Evolutionary conservation across 2,113 vertebrate species (phyloP), one percentile per base, ranked within the genome.

Genomic region (Hylia prasina): DNA sequence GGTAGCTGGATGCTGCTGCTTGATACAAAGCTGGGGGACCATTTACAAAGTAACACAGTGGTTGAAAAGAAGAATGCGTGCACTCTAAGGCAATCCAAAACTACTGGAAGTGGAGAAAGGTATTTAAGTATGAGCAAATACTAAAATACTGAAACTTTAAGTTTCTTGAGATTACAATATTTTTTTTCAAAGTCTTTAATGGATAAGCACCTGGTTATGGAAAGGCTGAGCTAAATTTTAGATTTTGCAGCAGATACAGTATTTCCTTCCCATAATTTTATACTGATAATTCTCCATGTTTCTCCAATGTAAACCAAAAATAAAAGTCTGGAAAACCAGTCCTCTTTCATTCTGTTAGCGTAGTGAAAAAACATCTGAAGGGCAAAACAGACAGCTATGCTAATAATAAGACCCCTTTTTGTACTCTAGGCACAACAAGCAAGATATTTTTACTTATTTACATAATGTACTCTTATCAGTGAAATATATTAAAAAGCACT

Each of bases 401-500:
- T 86, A 82, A 70, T 54, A 90, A 47, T 40, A 77, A 69, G 71
- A 3, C 5, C 24, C 40, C 11, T n/a, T 89, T 91, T 60, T 95
- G 84, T 93, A 96, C 93, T 94, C 82, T n/a, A 58, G 79, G 88
- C 82, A 94, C 64, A 96, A 96, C 15, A 83, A 77, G 54, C 16
- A 80, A 77, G 87, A 78, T 83, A 90, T 92, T 86, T 93, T 88
- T 80, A 82, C 87, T 95, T 96, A 96, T 97, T 97, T 97, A 96
- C 95, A 96, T 96, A 96, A 96, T 90, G 79, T 90, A 81, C 66
- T 93, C 82, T 53, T 53, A 89, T 80, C 79, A 91, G 75, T 81
- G 92, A 90, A 93, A 88, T 90, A 77, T 93, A 96, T 94, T 96
- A 92, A 92, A 92, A 95, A 97, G 86, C 95, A 94, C 94, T 97